Evolutionary conservation across 2,113 vertebrate genomes (phyloP).

Genomic region (Apeltes quadracus): DNA sequence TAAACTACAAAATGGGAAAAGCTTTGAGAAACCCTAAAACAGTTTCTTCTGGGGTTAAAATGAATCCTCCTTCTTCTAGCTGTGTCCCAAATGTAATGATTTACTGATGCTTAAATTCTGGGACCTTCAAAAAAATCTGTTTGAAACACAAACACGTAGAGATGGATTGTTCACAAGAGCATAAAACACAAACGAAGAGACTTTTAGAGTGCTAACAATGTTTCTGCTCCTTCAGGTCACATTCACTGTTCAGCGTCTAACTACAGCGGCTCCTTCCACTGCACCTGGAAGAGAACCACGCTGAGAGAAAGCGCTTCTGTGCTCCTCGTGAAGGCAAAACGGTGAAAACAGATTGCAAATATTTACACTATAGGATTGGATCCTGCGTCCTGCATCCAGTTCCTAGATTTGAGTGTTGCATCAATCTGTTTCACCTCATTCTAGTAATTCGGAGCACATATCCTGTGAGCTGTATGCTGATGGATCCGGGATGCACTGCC

Average conservation of each 20-base stretch:
- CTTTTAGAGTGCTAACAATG: neutral
- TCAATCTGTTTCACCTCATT: neutral
- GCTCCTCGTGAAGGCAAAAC: slow-evolving; percentile 60
- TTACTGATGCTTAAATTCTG: neutral
- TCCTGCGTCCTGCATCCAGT: neutral
- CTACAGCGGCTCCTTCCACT: slow-evolving; percentile 75
- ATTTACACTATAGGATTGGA: neutral
- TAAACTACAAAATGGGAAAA: neutral
- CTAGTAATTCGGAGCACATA: slow-evolving; percentile 55
- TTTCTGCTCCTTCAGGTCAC: slow-evolving; percentile 57
- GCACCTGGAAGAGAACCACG: slow-evolving; percentile 65
- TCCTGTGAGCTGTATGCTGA: slow-evolving; percentile 67
- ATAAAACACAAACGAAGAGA: neutral
- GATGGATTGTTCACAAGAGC: neutral
- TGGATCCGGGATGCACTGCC: slow-evolving; percentile 62
- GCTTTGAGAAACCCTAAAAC: neutral
- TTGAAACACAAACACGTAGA: neutral
- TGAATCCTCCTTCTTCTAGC: neutral
- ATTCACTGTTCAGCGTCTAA: slow-evolving; percentile 74
- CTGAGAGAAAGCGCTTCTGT: slow-evolving; percentile 46
- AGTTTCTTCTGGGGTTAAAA: neutral
- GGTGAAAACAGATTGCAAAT: slow-evolving; percentile 54
- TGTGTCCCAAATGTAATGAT: neutral
- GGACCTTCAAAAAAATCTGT: neutral
- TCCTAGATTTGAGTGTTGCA: neutral